phyloP scores from a whole-genome alignment of 37 sponge, comb jelly and placozoan species.

The Geodia barretti region DNA sequence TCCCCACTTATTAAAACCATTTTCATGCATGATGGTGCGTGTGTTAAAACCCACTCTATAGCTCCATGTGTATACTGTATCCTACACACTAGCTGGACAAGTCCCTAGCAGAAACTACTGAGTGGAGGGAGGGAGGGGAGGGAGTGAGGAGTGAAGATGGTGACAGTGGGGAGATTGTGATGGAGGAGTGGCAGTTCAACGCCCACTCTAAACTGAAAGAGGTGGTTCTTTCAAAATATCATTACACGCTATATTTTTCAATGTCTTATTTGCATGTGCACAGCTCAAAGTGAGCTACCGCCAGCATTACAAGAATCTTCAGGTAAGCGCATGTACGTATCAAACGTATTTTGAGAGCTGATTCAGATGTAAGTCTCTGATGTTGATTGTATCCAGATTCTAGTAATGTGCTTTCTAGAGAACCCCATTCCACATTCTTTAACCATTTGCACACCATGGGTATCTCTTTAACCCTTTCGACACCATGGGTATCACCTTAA shows the following conservation, averaged over 20 bases:
- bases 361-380: no score
- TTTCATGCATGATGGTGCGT: background rate
- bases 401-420: no score
- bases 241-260: background rate
- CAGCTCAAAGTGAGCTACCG: constrained; percentile 84
- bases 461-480: no score
- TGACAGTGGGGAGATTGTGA: constrained; percentile 59
- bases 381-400: no score
- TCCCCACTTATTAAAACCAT: background rate
- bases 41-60: no score
- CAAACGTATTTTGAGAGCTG: no score
- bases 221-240: constrained; percentile 25
- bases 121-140: constrained; percentile 13
- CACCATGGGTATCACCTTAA: no score
- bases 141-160: background rate
- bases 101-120: background rate
- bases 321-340: constrained; percentile 4
- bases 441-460: no score
- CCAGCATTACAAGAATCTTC: constrained; percentile 42
- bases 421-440: no score
- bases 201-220: constrained; percentile 75
- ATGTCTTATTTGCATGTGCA: background rate
- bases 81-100: background rate
- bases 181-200: constrained; percentile 82
- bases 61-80: background rate